Evolutionary conservation across 2,113 vertebrate genomes (phyloP).

Genomic region (Burhinus bistriatus): DNA sequence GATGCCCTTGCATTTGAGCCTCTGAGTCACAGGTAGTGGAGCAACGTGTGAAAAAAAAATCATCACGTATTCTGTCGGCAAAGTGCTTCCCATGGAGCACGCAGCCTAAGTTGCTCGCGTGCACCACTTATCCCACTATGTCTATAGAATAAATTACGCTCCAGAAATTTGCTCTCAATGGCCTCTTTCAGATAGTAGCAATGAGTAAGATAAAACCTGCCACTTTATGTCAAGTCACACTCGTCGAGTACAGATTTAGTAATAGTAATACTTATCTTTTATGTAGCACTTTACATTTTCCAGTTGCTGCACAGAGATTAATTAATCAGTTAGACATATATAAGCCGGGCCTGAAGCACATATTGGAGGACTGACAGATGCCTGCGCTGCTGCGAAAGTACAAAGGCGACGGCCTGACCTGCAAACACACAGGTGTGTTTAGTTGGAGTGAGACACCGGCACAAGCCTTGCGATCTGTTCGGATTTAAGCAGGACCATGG

Average conservation of each 20-base stretch:
- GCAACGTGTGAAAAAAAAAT: not conserved
- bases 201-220: conserved; percentile 53
- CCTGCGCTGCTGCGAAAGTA: not conserved
- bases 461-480: rapidly evolving
- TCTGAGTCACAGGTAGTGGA: not conserved
- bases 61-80: rapidly evolving
- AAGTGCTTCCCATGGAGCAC: not conserved
- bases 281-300: conserved; percentile 60
- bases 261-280: conserved; percentile 58
- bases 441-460: not conserved
- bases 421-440: not conserved
- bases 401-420: not conserved
- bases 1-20: not conserved
- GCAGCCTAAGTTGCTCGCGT: not conserved
- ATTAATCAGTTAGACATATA: conserved; percentile 30
- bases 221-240: conserved; percentile 52
- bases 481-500: not conserved
- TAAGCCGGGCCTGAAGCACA: not conserved
- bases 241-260: conserved; percentile 44
- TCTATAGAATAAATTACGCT: not conserved
- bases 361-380: not conserved
- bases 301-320: conserved; percentile 60
- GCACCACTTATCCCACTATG: not conserved
- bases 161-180: conserved; percentile 33
- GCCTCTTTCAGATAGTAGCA: conserved; percentile 46